Evolutionary conservation across 2,888 invertebrate genomes (phyloP), one percentile per base, ranked within the genome.

Genomic region (Sarcophaga rosellei): DNA sequence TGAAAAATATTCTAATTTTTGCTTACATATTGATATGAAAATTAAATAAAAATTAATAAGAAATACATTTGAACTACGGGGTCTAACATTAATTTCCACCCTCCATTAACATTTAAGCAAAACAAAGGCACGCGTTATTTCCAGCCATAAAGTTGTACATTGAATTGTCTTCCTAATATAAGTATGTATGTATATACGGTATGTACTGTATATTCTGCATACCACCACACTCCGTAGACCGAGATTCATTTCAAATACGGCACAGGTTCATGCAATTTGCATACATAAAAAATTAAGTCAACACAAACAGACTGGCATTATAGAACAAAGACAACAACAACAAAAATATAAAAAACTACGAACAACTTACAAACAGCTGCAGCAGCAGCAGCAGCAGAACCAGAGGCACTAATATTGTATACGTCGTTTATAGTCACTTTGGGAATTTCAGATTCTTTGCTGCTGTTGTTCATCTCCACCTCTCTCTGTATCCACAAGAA

Each of bases 201-300:
- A 21, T 15, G 21, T 61, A 44, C 59, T 45, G 44, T 20, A 5
- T 57, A 12, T n/a, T 65, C 65, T 25, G n/a, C 44, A 66, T 72
- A 66, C 62, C 63, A 12, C 65, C 63, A 12, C 65, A 53, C 63
- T 72, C 59, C 21, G 63, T 65, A 53, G 25, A 25, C 47, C 21
- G 75, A 66, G 75, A 76, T 72, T 83, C 73, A 68, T 83, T 83
- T 83, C 44, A 68, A 73, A 78, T 75, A 68, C 47, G 47, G 69
- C 72, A 82, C 79, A 79, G 79, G 79, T 85, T 85, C 72, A 85
- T 80, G 82, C 82, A 86, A 86, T 86, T 86, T 86, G 80, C 86
- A 86, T 86, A 65, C 82, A 86, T 83, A 85, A 85, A 81, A 74
- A 85, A 85, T 81, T 74, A 81, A 85, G 80, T 76, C 80, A 62